Base-by-base conservation (phyloP, 2,888 invertebrate species). In the Drosophila lacicola region DNA sequence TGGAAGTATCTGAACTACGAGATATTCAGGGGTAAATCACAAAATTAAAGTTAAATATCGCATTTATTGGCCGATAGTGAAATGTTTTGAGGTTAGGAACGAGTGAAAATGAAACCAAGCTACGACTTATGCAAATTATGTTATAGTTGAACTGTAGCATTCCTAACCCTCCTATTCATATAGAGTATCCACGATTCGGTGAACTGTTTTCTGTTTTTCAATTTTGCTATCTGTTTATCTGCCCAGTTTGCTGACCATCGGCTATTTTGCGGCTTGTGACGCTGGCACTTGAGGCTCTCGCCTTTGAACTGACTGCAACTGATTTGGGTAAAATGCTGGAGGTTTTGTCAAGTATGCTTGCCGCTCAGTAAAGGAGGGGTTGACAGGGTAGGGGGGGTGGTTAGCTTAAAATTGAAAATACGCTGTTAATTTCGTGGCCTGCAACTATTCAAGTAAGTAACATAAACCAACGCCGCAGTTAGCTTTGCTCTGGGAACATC, bases 301-400 rank as follows among this genome's bases (percentile, higher is more conserved):
- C 66, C 74, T 82, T 86, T 86, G 81, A 88, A 69, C 78, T 66
- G 74, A 19, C 68, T 87, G 87, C 82, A 84, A 68, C 44, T 83
- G 83, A 83, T 87, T 70, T 81, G 89, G 88, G 82, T 88, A 47
- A 63, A 37, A 6, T 39, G 47, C 37, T 44, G 56, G 10, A 21
- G 29, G 14, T 46, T 21, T 13, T 29, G 41, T 42, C 29, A 25
- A 25, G 25, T 25, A 29, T 29, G 29, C 29, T 29, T 8, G 29
- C 29, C 8, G 29, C 29, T 29, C 29, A 2, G 8, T 0, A 8
- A 29, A 8, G 29, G 8, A 29, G 8, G 29, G 29, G 8, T 29
- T 2, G 8, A 8, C 25, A 25, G 25, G 42, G 33, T 1, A 21
- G 8, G 42, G 25, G 21, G 55, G 6, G 5, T 1, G 25, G 25